A percentile compares a stretch with the other conserved stretches of the same genome.
Evolutionary conservation across 2,797 vertebrate genomes (phyloP).

Genomic region (Danio choprae): DNA sequence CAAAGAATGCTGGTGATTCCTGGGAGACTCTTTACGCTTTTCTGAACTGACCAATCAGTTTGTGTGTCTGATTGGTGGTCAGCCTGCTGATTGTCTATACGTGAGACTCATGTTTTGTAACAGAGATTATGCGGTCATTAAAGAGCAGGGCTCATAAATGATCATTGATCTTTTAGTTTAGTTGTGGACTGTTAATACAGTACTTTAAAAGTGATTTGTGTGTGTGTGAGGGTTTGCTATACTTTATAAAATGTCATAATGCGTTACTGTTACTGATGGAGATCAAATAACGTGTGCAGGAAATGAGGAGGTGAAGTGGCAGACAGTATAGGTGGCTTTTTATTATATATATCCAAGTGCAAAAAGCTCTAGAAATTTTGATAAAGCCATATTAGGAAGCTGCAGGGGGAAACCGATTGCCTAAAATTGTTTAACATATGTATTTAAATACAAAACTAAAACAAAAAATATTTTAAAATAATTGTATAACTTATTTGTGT

Average conservation of each 20-base stretch:
- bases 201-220: not conserved
- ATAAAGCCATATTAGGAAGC: not conserved
- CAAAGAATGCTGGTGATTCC: conserved; percentile 32
- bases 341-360: not conserved
- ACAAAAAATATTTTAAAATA: not conserved
- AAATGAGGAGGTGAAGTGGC: not conserved
- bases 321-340: not conserved
- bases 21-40: conserved; percentile 22
- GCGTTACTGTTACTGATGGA: not conserved
- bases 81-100: conserved; percentile 17
- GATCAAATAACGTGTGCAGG: no score
- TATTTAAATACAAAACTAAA: not conserved
- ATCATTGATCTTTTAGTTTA: conserved; percentile 17
- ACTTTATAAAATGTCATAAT: not conserved
- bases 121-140: conserved; percentile 19
- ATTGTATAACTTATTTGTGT: not conserved
- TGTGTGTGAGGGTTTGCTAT: not conserved
- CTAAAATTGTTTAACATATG: not conserved
- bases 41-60: conserved; percentile 48
- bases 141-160: conserved; percentile 1
- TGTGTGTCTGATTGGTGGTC: conserved; percentile 30
- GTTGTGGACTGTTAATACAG: not conserved
- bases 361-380: not conserved
- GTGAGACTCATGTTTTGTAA: conserved; percentile 20
- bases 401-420: not conserved